Conservation (phyloP, 2,888 invertebrate genomes). For the Carcina quercana region DNA sequence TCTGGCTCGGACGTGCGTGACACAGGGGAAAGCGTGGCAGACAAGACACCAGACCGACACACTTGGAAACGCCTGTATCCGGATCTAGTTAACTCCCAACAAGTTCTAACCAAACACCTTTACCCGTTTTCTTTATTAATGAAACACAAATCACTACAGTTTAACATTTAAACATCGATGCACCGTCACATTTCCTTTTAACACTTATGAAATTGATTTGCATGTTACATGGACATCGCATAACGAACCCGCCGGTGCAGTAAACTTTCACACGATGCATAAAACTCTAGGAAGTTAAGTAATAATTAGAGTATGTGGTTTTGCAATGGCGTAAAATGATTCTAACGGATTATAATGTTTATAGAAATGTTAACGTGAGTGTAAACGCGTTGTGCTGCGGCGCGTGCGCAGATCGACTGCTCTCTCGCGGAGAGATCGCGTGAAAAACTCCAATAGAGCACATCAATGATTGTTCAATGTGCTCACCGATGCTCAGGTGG, state of each 20-base stretch:
- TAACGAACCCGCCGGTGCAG: constrained; percentile 20
- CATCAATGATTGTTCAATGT: constrained; percentile 37
- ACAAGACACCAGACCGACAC: constrained; percentile 49
- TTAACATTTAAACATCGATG: constrained; percentile 27
- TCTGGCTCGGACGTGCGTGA: constrained; percentile 56
- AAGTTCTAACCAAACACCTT: too few relatives aligned
- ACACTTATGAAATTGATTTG: constrained; percentile 35
- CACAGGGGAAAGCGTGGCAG: constrained; percentile 58
- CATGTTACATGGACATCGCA: constrained; percentile 32
- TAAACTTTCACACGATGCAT: constrained; percentile 34
- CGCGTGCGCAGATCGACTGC: constrained; percentile 57
- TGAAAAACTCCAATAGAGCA: constrained; percentile 63
- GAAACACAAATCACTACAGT: constrained; percentile 14
- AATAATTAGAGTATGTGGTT: too few relatives aligned
- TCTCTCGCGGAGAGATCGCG: constrained; percentile 70
- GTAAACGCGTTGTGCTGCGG: constrained; percentile 40
- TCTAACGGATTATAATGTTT: too few relatives aligned
- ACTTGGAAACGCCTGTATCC: constrained; percentile 48
- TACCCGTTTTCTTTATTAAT: constrained; percentile 22
- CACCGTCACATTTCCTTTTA: constrained; percentile 30
- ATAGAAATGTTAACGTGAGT: constrained; percentile 19
- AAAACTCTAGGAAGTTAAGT: too few relatives aligned
- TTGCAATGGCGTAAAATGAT: too few relatives aligned
- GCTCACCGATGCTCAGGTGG: constrained; percentile 5
- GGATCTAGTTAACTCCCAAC: constrained; percentile 28